A percentile compares a stretch with the other conserved stretches of the same genome.
Evolutionary conservation across 2,797 vertebrate genomes (phyloP).

Genomic region (Syngnathus rostellatus): DNA sequence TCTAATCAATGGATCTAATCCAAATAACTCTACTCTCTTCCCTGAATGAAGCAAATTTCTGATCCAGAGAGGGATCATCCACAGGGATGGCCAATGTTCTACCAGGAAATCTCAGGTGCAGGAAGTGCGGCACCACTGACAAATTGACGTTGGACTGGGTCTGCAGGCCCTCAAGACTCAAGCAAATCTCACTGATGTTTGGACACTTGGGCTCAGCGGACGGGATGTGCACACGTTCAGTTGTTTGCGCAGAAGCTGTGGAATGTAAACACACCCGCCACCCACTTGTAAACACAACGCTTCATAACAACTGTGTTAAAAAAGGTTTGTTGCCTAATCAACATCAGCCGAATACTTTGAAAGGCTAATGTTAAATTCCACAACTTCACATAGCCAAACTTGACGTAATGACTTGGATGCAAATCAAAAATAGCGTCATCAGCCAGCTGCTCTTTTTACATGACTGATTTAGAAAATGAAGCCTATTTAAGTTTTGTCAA

Average conservation of each 20-base stretch:
- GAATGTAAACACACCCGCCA: conserved; percentile 41
- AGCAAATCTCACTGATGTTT: conserved; percentile 17
- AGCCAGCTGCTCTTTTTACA: conserved; percentile 8
- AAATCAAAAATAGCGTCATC: conserved; percentile 5
- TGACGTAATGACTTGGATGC: conserved; percentile 7
- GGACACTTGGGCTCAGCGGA: conserved; percentile 26
- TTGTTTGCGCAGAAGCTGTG: conserved; percentile 26
- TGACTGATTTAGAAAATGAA: conserved; percentile 6
- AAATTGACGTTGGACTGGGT: conserved; percentile 4
- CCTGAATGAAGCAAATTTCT: not conserved
- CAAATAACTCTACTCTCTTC: not conserved
- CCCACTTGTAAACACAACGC: conserved; percentile 32
- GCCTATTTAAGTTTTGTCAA: conserved; percentile 5
- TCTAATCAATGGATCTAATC: too few relatives aligned
- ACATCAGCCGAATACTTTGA: not conserved
- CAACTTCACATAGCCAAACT: not conserved
- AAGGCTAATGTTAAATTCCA: conserved; percentile 5
- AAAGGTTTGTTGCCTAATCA: conserved; percentile 8
- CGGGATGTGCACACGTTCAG: conserved; percentile 13
- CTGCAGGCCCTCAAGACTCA: conserved; percentile 36
- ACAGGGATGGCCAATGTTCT: conserved; percentile 4
- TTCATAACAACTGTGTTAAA: conserved; percentile 17
- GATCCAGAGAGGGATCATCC: not conserved
- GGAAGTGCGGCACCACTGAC: conserved; percentile 19
- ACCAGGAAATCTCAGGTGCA: conserved; percentile 32